Evolutionary conservation across 2,113 vertebrate species (phyloP), one percentile per base, ranked within the genome.

Genomic region (Atherinomorus stipes): DNA sequence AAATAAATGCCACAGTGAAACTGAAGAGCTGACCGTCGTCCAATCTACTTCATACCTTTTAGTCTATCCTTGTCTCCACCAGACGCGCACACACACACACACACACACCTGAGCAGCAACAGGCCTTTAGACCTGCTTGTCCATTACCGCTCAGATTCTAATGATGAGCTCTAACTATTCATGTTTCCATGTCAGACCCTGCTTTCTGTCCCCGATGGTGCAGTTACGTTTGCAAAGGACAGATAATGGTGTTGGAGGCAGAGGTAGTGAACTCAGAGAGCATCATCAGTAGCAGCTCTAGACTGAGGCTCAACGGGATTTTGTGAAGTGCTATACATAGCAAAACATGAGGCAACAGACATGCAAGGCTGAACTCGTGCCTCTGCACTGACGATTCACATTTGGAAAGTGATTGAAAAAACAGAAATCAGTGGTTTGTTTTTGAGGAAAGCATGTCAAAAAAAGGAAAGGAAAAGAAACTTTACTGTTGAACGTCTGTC

Each of bases 291-390:
- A 78, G 31, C 31, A 15, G 53, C 40, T 53, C 67, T 22, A 77
- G 7, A 59, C 74, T 70, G 64, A 85, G 51, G 70, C 70, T 72
- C 76, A 62, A 71, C 21, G 60, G 61, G 79, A 79, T 74, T 89
- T 83, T 56, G 50, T 69, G 47, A 61, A 61, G 57, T 2, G 54
- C 85, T 92, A 87, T 80, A 87, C 69, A 84, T 89, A 89, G 87
- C 45, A 69, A 73, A 76, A 66, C 62, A 90, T 81, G 85, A 88
- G 71, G 68, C 78, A 87, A 86, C 50, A 28, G 50, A 37, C 37
- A 57, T 26, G 73, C 72, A 81, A 64, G 62, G 63, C 34, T 65
- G 53, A 75, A 68, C 69, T 78, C 64, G 37, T 57, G 28, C 19
- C 42, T 47, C 21, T 42, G 3, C 45, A 52, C 11, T 7, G 52